Evolutionary conservation across 2,113 vertebrate genomes (phyloP).

Genomic region (Corynorhinus townsendii): DNA sequence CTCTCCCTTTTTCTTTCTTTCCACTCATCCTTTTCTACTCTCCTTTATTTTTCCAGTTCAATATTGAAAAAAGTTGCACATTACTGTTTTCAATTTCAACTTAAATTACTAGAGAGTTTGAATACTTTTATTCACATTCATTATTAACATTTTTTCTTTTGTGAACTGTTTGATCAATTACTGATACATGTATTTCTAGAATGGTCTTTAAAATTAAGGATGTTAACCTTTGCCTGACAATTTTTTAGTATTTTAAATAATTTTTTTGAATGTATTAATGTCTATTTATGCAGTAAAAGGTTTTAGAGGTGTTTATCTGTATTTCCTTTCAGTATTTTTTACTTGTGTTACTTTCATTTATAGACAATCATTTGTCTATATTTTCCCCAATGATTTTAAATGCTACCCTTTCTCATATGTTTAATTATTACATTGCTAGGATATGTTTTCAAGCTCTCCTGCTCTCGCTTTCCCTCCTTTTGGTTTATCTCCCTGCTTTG

Average conservation of each 20-base stretch:
- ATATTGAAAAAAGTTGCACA: neutral
- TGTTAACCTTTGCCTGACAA: neutral
- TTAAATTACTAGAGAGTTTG: neutral
- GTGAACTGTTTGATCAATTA: neutral
- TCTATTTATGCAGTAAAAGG: neutral
- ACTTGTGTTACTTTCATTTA: neutral
- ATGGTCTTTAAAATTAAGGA: neutral
- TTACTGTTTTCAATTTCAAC: neutral
- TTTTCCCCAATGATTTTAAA: neutral
- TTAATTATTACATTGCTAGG: neutral
- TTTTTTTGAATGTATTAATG: neutral
- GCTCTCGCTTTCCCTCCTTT: neutral
- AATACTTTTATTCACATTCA: neutral
- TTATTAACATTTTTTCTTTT: neutral
- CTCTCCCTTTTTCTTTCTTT: neutral
- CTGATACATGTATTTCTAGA: neutral
- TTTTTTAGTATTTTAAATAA: neutral
- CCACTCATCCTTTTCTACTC: neutral
- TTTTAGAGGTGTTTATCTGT: neutral
- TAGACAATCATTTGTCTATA: neutral
- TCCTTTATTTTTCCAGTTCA: neutral
- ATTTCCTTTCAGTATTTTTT: neutral
- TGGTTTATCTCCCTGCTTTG: neutral
- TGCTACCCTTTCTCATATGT: neutral
- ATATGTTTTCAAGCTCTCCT: neutral